Base-by-base conservation (phyloP, 1,140 invertebrate species). In the Drosophila pectinifera region DNA sequence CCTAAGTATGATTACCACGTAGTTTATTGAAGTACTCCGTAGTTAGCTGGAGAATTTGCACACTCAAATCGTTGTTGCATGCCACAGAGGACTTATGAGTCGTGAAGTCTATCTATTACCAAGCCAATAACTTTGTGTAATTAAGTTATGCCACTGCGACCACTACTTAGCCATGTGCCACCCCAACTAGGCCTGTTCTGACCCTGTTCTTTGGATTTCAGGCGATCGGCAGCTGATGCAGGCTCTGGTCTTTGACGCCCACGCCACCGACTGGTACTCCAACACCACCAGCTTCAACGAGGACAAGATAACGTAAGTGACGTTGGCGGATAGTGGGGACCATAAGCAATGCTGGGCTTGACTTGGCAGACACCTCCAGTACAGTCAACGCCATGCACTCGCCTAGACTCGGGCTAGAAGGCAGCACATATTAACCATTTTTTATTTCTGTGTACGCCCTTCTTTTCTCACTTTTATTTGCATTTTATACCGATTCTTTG, bases 171-270 rank as follows among this genome's bases (percentile, higher is more conserved):
- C 6, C 34, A 39, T 16, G 13, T 16, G 26, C 0, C 14, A 2
- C 8, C 10, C 16, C 8, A 10, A 34, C n/a, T 4, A 4, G 42
- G 8, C 20, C 11, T 26, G 6, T 16, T 36, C 28, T 73, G 22
- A 58, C 13, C n/a, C 3, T 76, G 1, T 36, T 26, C 11, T 49
- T 58, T 78, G 26, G 31, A 20, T 93, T 92, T 26, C 91, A 96
- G 96, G 96, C 93, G 97, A 98, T 91, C 95, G 97, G 70, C 95
- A 96, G 78, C 93, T 98, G 20, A 95, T 98, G 83, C 95, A 96
- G 80, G 96, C 96, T 49, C 92, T 98, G 28, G 95, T 98, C 0
- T 97, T 96, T 80, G 97, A 98, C 92, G 97, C 97, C 2, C 95
- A 96, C 82, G 96, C 96, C 77, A 98, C 97, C 11, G 94, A 95